Evolutionary conservation across 2,797 vertebrate species (phyloP), one percentile per base, ranked within the genome.

Genomic region (Hydrocynus forskahlii): DNA sequence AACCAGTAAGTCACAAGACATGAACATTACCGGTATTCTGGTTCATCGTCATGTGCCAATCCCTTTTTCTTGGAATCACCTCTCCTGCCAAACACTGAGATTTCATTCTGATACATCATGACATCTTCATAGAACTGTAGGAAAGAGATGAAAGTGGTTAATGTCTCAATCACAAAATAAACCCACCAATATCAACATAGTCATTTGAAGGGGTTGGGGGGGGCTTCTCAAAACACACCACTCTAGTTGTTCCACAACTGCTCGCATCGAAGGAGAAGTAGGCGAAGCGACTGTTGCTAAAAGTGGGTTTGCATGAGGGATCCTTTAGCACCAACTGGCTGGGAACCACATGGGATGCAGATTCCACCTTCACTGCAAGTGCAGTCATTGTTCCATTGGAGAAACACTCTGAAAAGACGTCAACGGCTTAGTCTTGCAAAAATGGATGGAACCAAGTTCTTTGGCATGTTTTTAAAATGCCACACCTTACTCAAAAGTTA

Each of bases 361-460:
- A 93, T 59, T 88, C 88, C 48, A 95, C 79, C 78, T 95, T 97
- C 21, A 94, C 62, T 57, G 93, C 94, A 14, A 93, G 78, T 7
- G 95, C 87, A 0, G 89, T 87, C 60, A 96, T 91, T 0, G 94
- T 96, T 7, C 96, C 96, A 79, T 95, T 95, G 10, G 95, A 70
- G 29, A 92, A 87, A 80, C 96, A 98, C 3, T 81, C 96, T 97
- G 50, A 19, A 57, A 10, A 64, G 68, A 25, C 10, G 57, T 13
- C n/a, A 21, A 40, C 12, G 3, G 17, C 4, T 5, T 70, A n/a
- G 66, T 2, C 25, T 63, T 14, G 21, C 59, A 62, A 62, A 62
- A 23, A 57, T 57, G 17, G 0, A 19, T 57, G 4, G n/a, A 17
- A 52, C 48, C 48, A 10, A 52, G 13, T 12, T 52, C 10, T 43